These are phyloP conservation scores for Anguilla anguilla DNA, from an alignment of 2,797 vertebrate genomes.

Conservation along the genomic window DNA sequence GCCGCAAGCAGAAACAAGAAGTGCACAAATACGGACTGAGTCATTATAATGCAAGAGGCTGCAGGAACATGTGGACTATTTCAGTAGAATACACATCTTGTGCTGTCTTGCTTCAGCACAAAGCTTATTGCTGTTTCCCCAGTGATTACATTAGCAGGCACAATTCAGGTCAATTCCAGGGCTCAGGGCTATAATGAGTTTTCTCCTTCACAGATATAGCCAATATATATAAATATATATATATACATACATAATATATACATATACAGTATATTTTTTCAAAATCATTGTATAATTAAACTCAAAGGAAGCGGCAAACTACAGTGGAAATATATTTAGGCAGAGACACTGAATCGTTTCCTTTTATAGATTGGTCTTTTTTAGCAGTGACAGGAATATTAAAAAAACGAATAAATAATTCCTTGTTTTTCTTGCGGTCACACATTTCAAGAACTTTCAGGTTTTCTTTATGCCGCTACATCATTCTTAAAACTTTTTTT, in stretches of 20 bases:
- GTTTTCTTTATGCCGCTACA: not conserved
- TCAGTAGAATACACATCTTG: not conserved
- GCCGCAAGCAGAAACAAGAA: not conserved
- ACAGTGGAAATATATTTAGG: not conserved
- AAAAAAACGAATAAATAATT: not conserved
- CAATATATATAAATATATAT: conserved; percentile 8
- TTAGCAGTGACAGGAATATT: not conserved
- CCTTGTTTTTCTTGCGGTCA: not conserved
- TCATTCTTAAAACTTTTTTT: too few species aligned
- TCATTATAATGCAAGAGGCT: not conserved
- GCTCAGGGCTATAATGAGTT: conserved; percentile 44
- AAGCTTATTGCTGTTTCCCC: not conserved
- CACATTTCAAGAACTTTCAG: not conserved
- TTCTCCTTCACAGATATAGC: conserved; percentile 45
- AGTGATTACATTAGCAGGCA: not conserved
- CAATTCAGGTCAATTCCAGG: conserved; percentile 47
- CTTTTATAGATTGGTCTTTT: not conserved
- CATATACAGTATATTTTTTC: conserved; percentile 42
- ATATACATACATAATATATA: conserved; percentile 31
- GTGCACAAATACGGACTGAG: not conserved
- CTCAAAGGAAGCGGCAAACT: conserved; percentile 22
- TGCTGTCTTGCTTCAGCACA: not conserved
- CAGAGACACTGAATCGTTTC: not conserved
- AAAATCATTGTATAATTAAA: conserved; percentile 64
- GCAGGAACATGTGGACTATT: not conserved